Evolutionary conservation across 2,888 invertebrate genomes (phyloP).

Genomic region (Dromius quadrimaculatus): DNA sequence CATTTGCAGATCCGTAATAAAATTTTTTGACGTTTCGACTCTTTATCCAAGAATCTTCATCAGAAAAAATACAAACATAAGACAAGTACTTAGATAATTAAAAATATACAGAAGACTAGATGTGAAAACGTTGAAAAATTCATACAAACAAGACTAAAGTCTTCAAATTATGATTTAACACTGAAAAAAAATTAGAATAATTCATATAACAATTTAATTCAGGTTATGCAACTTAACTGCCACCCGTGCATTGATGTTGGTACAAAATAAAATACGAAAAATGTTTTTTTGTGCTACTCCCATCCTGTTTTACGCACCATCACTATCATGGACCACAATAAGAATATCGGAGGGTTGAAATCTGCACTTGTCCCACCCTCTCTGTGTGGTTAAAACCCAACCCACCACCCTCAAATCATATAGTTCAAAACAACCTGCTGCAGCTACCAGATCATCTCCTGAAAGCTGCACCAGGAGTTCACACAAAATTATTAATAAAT

Average conservation of each 20-base stretch:
- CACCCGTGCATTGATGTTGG: too few relatives aligned
- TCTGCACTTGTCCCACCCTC: slow-evolving; percentile 60
- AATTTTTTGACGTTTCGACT: too few relatives aligned
- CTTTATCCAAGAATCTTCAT: too few relatives aligned
- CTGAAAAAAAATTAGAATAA: too few relatives aligned
- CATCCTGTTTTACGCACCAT: slow-evolving; percentile 27
- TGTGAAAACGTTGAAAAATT: too few relatives aligned
- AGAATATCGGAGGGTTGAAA: slow-evolving; percentile 53
- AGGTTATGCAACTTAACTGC: too few relatives aligned
- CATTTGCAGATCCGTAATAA: slow-evolving; percentile 30
- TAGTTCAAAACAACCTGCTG: slow-evolving; percentile 38
- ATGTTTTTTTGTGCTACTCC: not conserved
- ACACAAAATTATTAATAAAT: too few relatives aligned
- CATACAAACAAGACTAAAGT: too few relatives aligned
- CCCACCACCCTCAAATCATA: slow-evolving; percentile 59
- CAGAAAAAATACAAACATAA: too few relatives aligned
- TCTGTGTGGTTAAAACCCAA: slow-evolving; percentile 60
- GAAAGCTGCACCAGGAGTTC: slow-evolving; percentile 9
- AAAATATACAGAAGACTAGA: too few relatives aligned
- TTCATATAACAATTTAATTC: not conserved
- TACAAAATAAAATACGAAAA: not conserved
- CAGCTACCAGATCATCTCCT: slow-evolving; percentile 29
- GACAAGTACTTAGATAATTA: too few relatives aligned
- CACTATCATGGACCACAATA: slow-evolving; percentile 9
- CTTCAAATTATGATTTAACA: too few relatives aligned